A percentile compares a stretch with the other conserved stretches of the same genome.
These are phyloP conservation scores for Pollicipes pollicipes DNA, from an alignment of 1,140 invertebrate species.

Conservation along the genomic window DNA sequence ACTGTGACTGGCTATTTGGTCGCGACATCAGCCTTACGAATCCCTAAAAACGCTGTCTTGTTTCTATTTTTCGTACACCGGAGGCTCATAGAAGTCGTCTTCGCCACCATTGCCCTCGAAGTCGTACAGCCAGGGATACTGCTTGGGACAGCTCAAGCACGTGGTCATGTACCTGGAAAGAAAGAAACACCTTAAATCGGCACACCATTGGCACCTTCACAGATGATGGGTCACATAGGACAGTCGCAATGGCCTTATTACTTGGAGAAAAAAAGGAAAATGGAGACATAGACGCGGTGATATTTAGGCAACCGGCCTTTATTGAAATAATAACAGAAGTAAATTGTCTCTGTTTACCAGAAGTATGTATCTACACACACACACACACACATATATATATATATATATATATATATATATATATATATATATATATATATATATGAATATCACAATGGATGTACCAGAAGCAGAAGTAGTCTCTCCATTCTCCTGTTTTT, in stretches of 20 bases:
- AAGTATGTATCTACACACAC: no score
- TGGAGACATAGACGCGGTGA: not conserved
- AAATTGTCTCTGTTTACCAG: no score
- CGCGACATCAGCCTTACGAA: no score
- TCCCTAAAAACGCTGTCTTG: no score
- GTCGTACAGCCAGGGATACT: conserved; percentile 49
- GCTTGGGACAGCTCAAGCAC: conserved; percentile 64
- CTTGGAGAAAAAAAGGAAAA: no score
- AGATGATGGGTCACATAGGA: not conserved
- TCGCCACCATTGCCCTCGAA: conserved; percentile 12
- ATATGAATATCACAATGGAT: no score
- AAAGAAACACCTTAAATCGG: not conserved
- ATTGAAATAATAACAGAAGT: no score
- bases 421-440: no score
- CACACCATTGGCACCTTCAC: not conserved
- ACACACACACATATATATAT: no score
- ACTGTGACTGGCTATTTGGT: no score
- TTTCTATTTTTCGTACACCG: not conserved
- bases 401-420: no score
- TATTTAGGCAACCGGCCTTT: not conserved
- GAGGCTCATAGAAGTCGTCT: conserved; percentile 11
- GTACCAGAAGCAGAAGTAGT: not conserved
- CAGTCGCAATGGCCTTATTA: no score
- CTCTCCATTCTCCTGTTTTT: not conserved
- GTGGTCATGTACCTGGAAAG: conserved; percentile 60